phyloP scores from a whole-genome alignment of 2,888 invertebrate genomes.

The Thysanoteuthis rhombus region DNA sequence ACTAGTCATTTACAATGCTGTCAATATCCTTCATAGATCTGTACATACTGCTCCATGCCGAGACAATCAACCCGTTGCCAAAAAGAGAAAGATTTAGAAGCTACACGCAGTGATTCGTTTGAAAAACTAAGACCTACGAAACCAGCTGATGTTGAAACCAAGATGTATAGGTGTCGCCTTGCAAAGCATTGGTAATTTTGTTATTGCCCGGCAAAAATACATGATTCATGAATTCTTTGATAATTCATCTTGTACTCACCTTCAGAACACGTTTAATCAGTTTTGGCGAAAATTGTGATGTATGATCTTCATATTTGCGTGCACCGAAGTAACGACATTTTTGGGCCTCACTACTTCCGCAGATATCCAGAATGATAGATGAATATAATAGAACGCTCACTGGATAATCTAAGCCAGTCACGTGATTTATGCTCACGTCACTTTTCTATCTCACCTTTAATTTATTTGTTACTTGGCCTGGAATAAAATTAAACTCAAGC shows the following conservation, averaged over 20 bases:
- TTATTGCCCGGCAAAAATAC: not conserved
- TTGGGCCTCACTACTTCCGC: not conserved
- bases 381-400: not conserved
- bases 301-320: not conserved
- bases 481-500: not conserved
- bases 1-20: no score
- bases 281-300: not conserved
- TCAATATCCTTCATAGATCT: no score
- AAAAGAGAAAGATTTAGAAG: not conserved
- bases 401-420: not conserved
- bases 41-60: no score
- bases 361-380: not conserved
- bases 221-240: not conserved
- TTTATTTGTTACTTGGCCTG: not conserved
- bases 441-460: not conserved
- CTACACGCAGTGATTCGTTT: not conserved
- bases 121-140: not conserved
- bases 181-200: not conserved
- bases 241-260: conserved; percentile 12
- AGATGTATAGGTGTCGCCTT: not conserved
- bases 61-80: no score
- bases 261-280: not conserved
- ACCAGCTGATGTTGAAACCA: not conserved
- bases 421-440: not conserved
- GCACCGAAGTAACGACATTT: not conserved